Base-by-base conservation (phyloP, 1,140 invertebrate genomes). In the Megalopta genalis region DNA sequence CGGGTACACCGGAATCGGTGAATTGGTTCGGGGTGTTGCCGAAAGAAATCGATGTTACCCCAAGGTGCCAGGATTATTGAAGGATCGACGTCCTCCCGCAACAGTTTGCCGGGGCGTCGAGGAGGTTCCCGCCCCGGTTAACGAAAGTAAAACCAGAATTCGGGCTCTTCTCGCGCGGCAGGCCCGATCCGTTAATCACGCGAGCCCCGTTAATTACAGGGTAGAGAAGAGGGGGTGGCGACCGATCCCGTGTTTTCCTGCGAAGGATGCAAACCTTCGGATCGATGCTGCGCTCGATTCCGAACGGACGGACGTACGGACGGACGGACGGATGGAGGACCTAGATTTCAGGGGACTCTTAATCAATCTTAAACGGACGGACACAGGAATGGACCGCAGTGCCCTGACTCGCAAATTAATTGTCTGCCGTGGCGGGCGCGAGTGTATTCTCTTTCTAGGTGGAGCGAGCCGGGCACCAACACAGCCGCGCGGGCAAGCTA, bases 321-420 rank as follows among this genome's bases (percentile, higher is more conserved):
- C 32, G 32, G 32, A 32, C 57, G 62, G 54, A 77, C 8, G 23
- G 16, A 37, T 37, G n/a, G 59, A 60, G 60, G 64, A 32, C 46
- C 37, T 54, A 79, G 67, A 83, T 83, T 84, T 81, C 60, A 66
- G 25, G 25, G 54, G 69, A 82, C 80, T 86, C 79, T 81, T 83
- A 86, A 88, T 89, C 84, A 87, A 88, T 88, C 83, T 87, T 89
- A 80, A 87, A 83, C 66, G 75, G 79, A 87, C 64, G 72, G 79
- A 87, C 64, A 64, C 67, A 83, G 64, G 78, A 84, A 77, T 52
- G 64, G 67, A 77, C 46, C 77, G 25, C 68, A 62, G 32, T 68
- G 67, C 14, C 66, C 46, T 67, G 80, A 87, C 80, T 82, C 42
- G 81, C 73, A 88, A 89, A 89, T 89, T 89, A 89, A 88, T 88